Evolutionary conservation across 2,113 vertebrate species (phyloP).

Genomic region (Ancistrus triradiatus): DNA sequence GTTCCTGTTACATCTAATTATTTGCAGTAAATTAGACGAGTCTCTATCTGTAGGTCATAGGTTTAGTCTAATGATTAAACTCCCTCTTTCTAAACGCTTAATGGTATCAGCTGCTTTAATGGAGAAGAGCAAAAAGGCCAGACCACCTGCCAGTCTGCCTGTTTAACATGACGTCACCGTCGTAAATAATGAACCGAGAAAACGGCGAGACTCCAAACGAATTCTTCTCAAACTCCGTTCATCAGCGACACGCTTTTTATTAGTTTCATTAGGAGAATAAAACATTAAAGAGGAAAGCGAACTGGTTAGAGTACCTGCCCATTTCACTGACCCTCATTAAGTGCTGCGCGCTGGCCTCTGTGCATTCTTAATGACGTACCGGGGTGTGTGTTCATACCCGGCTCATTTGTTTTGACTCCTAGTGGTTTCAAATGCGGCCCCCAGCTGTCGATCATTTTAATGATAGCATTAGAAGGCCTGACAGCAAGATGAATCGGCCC

Average conservation of each 20-base stretch:
- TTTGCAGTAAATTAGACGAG: not conserved
- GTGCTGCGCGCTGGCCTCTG: constrained; percentile 36
- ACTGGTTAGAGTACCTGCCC: constrained; percentile 58
- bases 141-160: constrained; percentile 1
- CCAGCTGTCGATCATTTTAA: constrained; percentile 77
- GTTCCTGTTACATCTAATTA: not conserved
- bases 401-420: constrained; percentile 70
- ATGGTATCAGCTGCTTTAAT: constrained; percentile 28
- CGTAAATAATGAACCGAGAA: constrained; percentile 48
- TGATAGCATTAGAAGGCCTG: constrained; percentile 70
- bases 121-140: constrained; percentile 1
- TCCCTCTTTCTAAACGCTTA: not conserved
- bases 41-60: not conserved
- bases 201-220: constrained; percentile 27
- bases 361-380: constrained; percentile 60
- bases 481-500: constrained; percentile 70
- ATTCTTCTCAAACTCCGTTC: constrained; percentile 58
- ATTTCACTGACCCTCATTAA: constrained; percentile 57
- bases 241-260: constrained; percentile 63
- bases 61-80: constrained; percentile 2
- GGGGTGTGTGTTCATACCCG: constrained; percentile 65
- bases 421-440: constrained; percentile 61
- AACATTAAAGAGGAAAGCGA: constrained; percentile 62
- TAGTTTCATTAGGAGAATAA: constrained; percentile 67
- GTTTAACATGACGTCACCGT: constrained; percentile 13